Evolutionary conservation across 2,113 vertebrate species (phyloP).

Genomic region (Amphiprion percula): DNA sequence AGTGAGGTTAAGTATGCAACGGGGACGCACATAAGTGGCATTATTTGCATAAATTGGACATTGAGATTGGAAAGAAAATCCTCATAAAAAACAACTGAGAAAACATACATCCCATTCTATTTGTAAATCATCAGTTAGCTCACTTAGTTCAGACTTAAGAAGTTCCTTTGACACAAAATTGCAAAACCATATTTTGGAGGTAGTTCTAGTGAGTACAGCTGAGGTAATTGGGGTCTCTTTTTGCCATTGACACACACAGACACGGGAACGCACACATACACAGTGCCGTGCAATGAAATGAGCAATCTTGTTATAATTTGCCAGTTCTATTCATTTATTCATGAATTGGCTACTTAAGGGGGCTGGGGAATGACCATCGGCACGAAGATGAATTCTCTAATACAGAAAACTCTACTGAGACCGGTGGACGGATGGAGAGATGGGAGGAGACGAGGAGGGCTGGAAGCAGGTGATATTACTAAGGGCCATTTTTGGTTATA

Average conservation of each 20-base stretch:
- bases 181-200: not conserved
- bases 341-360: constrained; percentile 67
- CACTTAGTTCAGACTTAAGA: not conserved
- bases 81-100: not conserved
- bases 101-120: not conserved
- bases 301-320: constrained; percentile 62
- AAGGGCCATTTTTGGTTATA: constrained; percentile 44
- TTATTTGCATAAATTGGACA: constrained; percentile 3
- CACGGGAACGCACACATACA: constrained; percentile 10
- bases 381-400: constrained; percentile 49
- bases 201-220: constrained; percentile 1
- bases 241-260: not conserved
- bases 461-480: constrained; percentile 36
- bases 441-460: not conserved
- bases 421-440: not conserved
- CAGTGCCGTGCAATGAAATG: constrained; percentile 43
- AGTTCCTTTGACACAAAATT: constrained; percentile 16
- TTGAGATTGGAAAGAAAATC: not conserved
- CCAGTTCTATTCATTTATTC: constrained; percentile 72
- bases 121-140: constrained; percentile 2
- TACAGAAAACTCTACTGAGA: constrained; percentile 55
- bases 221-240: constrained; percentile 34
- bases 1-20: not conserved
- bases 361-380: constrained; percentile 5
- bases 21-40: not conserved